phyloP scores from a whole-genome alignment of 2,797 vertebrate species.

The Phrynocephalus vlangalii region DNA sequence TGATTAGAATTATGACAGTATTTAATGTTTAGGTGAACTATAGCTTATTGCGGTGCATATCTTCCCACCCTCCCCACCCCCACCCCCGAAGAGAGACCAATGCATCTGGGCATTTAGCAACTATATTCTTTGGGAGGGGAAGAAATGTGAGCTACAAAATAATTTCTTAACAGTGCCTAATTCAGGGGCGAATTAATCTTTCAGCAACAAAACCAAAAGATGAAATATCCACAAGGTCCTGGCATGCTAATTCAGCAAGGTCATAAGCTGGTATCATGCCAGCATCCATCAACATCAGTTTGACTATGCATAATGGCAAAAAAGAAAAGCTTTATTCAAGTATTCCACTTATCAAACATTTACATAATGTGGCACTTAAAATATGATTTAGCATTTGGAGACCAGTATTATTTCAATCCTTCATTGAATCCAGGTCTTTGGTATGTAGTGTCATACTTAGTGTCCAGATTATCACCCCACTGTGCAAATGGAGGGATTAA shows the following conservation, averaged over 20 bases:
- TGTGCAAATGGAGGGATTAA: conserved; percentile 62
- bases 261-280: neutral
- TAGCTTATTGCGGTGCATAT: neutral
- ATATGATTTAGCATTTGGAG: conserved; percentile 10
- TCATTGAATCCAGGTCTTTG: conserved; percentile 29
- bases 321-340: neutral
- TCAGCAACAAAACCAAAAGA: neutral
- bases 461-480: conserved; percentile 49
- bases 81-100: neutral
- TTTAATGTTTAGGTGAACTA: neutral
- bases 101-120: neutral
- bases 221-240: neutral
- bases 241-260: conserved; percentile 7
- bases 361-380: conserved; percentile 9
- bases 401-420: neutral
- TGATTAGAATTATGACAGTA: neutral
- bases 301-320: neutral
- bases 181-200: neutral
- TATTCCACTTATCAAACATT: neutral
- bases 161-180: neutral
- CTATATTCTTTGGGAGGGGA: neutral
- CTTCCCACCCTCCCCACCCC: no score
- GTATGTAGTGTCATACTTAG: conserved; percentile 41
- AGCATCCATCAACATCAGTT: neutral
- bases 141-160: neutral